A percentile compares a stretch with the other conserved stretches of the same genome.
Conservation (phyloP, 2,888 invertebrate genomes). For the Drosophila ezoana region DNA sequence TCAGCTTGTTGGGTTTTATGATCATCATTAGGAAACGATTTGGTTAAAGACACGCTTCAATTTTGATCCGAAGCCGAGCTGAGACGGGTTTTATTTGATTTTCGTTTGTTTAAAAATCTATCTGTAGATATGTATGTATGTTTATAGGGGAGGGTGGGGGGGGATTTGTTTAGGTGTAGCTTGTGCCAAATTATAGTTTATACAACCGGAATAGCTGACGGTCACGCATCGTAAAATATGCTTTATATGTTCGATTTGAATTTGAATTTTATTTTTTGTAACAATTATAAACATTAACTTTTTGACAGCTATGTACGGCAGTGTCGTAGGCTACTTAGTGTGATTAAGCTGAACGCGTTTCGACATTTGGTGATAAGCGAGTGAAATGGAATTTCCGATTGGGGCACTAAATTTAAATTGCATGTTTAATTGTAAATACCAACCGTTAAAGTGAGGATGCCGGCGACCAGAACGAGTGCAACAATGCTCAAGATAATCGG, state of each 20-base stretch:
- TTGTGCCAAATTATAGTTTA: conserved; percentile 61
- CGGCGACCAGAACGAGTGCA: conserved; percentile 66
- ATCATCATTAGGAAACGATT: conserved; percentile 63
- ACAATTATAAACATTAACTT: conserved; percentile 20
- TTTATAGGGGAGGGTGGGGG: neutral
- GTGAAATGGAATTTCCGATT: neutral
- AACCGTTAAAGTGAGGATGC: conserved; percentile 80
- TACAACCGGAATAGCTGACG: conserved; percentile 43
- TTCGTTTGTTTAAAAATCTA: neutral
- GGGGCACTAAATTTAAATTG: neutral
- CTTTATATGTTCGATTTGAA: conserved; percentile 47
- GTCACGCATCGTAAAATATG: conserved; percentile 63
- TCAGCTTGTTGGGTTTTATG: conserved; percentile 55
- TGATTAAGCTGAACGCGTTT: conserved; percentile 5
- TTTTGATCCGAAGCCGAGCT: conserved; percentile 19
- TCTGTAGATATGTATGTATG: neutral
- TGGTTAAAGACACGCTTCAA: conserved; percentile 46
- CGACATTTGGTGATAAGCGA: neutral
- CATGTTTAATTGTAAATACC: conserved; percentile 43
- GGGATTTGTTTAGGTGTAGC: conserved; percentile 21
- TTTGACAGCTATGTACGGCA: conserved; percentile 8
- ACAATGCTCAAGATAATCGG: conserved; percentile 75
- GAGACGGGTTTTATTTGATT: conserved; percentile 46
- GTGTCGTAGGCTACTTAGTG: conserved; percentile 6
- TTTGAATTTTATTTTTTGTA: neutral